Percentiles rank a stretch among this genome's conserved stretches.
phyloP scores from a whole-genome alignment of 2,113 vertebrate genomes.

The Sylvia atricapilla region DNA sequence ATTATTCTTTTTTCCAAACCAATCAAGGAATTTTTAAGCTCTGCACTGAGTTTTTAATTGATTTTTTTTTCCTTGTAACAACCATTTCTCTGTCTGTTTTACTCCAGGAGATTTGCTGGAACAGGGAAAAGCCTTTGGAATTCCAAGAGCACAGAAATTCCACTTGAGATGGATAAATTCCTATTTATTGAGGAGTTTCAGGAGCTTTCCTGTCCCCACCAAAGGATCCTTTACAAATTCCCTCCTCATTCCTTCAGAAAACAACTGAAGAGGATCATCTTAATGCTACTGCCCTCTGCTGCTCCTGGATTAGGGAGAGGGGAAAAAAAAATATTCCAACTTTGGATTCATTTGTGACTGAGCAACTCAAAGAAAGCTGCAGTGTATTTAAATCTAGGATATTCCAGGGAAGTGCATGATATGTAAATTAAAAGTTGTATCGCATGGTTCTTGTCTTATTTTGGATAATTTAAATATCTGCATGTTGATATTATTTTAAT shows the following conservation, averaged over 20 bases:
- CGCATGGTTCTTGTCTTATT: not conserved
- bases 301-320: not conserved
- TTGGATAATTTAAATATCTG: not conserved
- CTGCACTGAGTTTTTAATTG: not conserved
- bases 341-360: rapidly evolving
- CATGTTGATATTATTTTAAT: not conserved
- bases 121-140: not conserved
- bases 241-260: not conserved
- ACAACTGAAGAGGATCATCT: not conserved
- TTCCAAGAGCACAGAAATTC: not conserved
- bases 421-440: not conserved
- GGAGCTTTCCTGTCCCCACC: not conserved
- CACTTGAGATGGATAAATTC: not conserved
- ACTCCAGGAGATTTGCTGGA: constrained; percentile 32
- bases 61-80: not conserved
- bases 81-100: not conserved
- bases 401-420: too few species aligned
- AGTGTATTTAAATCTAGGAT: not conserved
- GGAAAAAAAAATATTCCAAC: not conserved
- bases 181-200: too few species aligned
- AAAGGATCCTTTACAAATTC: not conserved
- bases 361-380: not conserved
- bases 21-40: not conserved
- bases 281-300: constrained; percentile 62
- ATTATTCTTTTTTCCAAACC: not conserved